phyloP scores from a whole-genome alignment of 1,140 invertebrate genomes.

The Papilio polytes region DNA sequence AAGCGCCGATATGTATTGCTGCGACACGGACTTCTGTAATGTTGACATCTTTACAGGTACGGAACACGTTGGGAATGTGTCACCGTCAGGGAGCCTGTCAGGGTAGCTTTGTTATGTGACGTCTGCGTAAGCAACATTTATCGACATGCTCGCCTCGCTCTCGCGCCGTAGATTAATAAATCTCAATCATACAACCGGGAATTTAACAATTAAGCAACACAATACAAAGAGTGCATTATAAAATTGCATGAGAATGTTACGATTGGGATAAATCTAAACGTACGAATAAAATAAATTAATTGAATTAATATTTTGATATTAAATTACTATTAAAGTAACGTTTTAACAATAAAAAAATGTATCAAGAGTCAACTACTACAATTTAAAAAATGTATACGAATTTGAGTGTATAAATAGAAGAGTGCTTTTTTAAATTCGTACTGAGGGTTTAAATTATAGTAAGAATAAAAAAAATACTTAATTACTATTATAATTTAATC shows the following conservation, averaged over 20 bases:
- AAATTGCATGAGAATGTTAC: constrained; percentile 13
- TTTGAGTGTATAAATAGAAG: background rate
- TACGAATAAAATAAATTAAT: background rate
- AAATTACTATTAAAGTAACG: background rate
- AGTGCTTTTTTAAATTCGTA: background rate
- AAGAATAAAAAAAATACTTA: background rate
- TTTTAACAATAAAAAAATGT: too few species aligned
- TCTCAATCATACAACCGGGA: background rate
- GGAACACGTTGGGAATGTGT: constrained; percentile 64
- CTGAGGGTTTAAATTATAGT: background rate
- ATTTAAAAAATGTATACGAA: background rate
- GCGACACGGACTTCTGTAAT: constrained; percentile 87
- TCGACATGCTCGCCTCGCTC: constrained; percentile 46
- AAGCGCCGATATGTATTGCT: constrained; percentile 85
- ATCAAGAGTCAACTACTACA: too few species aligned
- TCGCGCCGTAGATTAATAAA: background rate
- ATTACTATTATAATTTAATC: background rate
- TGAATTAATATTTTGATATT: background rate
- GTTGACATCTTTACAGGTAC: constrained; percentile 77
- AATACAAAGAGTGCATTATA: background rate
- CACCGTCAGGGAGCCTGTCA: constrained; percentile 58
- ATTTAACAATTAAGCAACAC: constrained; percentile 3
- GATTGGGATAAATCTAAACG: background rate
- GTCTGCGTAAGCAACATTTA: constrained; percentile 60
- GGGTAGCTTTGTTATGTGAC: constrained; percentile 76